Base-by-base conservation (phyloP, 2,888 invertebrate genomes). In the Drosophila birchii region DNA sequence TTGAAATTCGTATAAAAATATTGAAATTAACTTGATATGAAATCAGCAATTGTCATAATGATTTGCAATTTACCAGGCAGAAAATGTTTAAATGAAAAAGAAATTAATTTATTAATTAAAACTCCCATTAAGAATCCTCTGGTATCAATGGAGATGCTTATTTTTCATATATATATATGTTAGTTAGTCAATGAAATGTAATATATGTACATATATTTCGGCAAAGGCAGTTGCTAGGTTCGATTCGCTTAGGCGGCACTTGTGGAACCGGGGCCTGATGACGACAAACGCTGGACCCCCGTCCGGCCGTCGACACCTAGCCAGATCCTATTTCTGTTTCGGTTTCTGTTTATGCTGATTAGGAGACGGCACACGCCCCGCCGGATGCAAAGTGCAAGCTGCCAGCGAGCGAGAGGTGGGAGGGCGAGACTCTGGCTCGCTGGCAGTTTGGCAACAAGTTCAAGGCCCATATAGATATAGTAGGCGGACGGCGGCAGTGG, bases 221-320 rank as follows among this genome's bases (percentile, higher is more conserved):
- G 11, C 7, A 23, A 23, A n/a, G 36, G 11, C 45, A n/a, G 60
- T 60, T 61, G 60, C 41, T 26, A 59, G 14, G 18, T 23, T 34
- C n/a, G n/a, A 41, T 34, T 29, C 51, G 44, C 36, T 1, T 26
- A 49, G 44, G 34, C 29, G 61, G 16, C 62, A 20, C n/a, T 47
- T 64, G 26, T 20, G 70, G 56, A 69, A 68, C 61, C 86, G 86
- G 86, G 80, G 86, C 86, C 86, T 77, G 82, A 85, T 70, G 66
- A 64, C 53, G 67, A 12, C 44, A 18, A 18, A 16, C 43, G 29
- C 41, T 60, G 60, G 60, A 60, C 60, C 60, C 32, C 59, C 39
- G 39, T 61, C 60, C 41, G 60, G 58, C 7, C 60, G 60, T 60
- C 60, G 60, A 60, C 60, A 34, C 60, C 41, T 26, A 41, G 14